Evolutionary conservation across 2,113 vertebrate genomes (phyloP), one percentile per base, ranked within the genome.

Genomic region (Saccopteryx leptura): DNA sequence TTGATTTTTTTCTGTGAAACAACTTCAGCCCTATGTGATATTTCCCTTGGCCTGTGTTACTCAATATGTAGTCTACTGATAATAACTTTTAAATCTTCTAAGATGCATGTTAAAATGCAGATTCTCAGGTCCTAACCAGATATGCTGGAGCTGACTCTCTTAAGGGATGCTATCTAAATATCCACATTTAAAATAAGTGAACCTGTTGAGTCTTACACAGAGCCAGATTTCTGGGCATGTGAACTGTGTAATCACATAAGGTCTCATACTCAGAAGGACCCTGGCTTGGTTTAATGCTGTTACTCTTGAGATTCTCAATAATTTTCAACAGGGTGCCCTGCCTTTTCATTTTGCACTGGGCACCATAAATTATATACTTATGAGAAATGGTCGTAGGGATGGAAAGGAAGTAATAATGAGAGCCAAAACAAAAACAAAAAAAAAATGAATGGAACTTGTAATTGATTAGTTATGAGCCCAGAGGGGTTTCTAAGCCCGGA

Each of bases 261-360:
- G 4, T 5, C 18, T 19, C 15, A 68, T 6, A 50, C 1, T 66
- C 48, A 78, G 15, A 93, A 91, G 15, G 31, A 4, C 9, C 2
- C 33, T 65, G 31, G 23, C 2, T 94, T 79, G 17, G 4, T 88
- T 78, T 54, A 68, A 78, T 88, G 48, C 24, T 85, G 18, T 33
- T 89, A 11, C 24, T 84, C 39, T 85, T 85, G 52, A 63, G 63
- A 65, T 60, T 79, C 50, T 72, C 78, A 82, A 58, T 39, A 33
- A n/a, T 52, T 78, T 90, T 83, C 18, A 71, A 74, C 6, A 52
- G 31, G 12, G 4, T 33, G 23, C 7, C 18, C 28, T 74, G 28
- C 26, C 26, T 84, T 92, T 87, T 93, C 26, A 88, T 93, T 90
- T 84, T 88, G 23, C 8, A 61, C 15, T 19, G 26, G 19, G 13